A percentile compares a stretch with the other conserved stretches of the same genome.
These are phyloP conservation scores for Leptoteleia sp. DNA, from an alignment of 1,140 invertebrate species.

Conservation along the genomic window DNA sequence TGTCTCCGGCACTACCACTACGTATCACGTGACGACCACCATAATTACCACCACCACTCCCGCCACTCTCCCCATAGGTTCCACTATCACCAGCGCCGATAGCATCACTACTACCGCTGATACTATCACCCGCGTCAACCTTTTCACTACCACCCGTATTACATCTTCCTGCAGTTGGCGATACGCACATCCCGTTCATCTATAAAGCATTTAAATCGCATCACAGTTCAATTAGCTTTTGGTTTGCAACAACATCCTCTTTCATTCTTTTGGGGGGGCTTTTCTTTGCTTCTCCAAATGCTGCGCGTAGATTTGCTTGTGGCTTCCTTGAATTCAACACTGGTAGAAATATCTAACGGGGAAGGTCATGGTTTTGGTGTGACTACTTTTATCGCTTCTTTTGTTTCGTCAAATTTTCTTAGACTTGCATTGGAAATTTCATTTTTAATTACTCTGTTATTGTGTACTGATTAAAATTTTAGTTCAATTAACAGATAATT, in stretches of 20 bases:
- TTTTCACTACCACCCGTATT: constrained; percentile 73
- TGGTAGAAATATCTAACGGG: background rate
- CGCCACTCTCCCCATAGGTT: constrained; percentile 66
- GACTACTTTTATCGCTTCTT: too few relatives aligned
- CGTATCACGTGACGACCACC: constrained; percentile 73
- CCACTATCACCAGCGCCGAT: constrained; percentile 67
- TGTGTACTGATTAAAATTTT: too few relatives aligned
- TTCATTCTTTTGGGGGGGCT: constrained; percentile 5
- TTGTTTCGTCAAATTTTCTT: too few relatives aligned
- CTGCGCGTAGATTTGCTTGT: constrained; percentile 1
- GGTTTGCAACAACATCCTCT: constrained; percentile 18
- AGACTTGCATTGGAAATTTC: too few relatives aligned
- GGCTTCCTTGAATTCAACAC: background rate
- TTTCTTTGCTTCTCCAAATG: constrained; percentile 9
- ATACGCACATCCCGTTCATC: constrained; percentile 90
- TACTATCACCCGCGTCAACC: constrained; percentile 74
- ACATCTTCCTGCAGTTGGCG: constrained; percentile 82
- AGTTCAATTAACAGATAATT: too few relatives aligned
- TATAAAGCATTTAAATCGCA: constrained; percentile 81
- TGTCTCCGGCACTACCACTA: constrained; percentile 70
- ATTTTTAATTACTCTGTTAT: too few relatives aligned
- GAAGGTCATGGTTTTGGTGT: background rate
- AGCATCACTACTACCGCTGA: constrained; percentile 71
- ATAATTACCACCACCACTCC: constrained; percentile 74
- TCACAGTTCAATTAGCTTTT: constrained; percentile 55